Conservation (phyloP, 2,797 vertebrate genomes). For the Antrozous pallidus region DNA sequence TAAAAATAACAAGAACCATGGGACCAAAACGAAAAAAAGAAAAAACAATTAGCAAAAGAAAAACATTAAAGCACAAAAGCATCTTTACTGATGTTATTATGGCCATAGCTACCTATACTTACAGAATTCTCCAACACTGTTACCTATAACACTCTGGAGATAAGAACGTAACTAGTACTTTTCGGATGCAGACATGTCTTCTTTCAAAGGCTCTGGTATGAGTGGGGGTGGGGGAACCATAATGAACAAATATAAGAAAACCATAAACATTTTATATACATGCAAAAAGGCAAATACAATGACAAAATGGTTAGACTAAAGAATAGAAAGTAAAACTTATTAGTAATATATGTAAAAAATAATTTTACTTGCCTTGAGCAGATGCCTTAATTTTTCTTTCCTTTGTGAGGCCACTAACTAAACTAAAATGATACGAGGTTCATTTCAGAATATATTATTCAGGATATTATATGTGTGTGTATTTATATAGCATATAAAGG, state of each 20-base stretch:
- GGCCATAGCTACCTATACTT: not conserved
- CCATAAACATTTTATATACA: conserved; percentile 9
- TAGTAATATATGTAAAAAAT: conserved; percentile 17
- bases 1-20: not conserved
- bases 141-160: not conserved
- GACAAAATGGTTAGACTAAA: conserved; percentile 28
- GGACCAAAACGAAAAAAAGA: not conserved
- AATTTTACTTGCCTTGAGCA: not conserved
- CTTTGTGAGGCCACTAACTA: conserved; percentile 12
- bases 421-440: not conserved
- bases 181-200: not conserved
- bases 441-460: conserved; percentile 27
- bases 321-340: not conserved
- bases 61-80: not conserved
- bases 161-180: not conserved
- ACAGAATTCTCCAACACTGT: not conserved
- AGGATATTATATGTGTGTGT: not conserved
- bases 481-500: not conserved
- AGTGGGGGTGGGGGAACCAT: not conserved
- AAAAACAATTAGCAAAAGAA: not conserved
- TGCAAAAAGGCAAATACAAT: conserved; percentile 1
- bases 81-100: not conserved
- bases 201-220: conserved; percentile 14
- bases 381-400: not conserved
- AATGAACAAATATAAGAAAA: not conserved